A percentile compares a stretch with the other conserved stretches of the same genome.
These are phyloP conservation scores for Cebidichthys violaceus DNA, from an alignment of 2,113 vertebrate genomes.

Conservation along the genomic window DNA sequence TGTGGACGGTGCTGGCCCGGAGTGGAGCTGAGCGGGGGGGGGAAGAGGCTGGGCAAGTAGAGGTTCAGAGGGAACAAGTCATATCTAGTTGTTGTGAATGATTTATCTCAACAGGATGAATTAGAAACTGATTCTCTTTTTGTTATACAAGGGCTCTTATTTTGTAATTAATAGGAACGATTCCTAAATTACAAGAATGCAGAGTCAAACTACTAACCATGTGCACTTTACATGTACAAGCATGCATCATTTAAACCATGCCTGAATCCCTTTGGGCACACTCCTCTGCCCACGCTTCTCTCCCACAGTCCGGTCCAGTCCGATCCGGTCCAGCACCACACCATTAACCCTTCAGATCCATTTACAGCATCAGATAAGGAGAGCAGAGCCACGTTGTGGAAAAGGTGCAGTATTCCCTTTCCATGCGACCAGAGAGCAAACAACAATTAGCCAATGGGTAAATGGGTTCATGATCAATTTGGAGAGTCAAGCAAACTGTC, in stretches of 20 bases:
- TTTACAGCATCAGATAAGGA: constrained; percentile 69
- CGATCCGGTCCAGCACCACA: constrained; percentile 62
- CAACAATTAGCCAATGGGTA: constrained; percentile 44
- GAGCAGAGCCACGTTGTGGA: constrained; percentile 67
- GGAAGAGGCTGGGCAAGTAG: constrained; percentile 34
- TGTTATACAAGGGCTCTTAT: not conserved
- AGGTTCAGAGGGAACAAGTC: constrained; percentile 19
- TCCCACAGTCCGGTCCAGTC: constrained; percentile 63
- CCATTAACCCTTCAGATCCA: constrained; percentile 53
- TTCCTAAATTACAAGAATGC: not conserved
- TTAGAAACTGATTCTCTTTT: not conserved
- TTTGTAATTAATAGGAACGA: not conserved
- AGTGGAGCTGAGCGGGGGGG: constrained; percentile 50
- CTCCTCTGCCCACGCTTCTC: constrained; percentile 39
- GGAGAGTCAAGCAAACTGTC: constrained; percentile 12
- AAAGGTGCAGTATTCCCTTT: constrained; percentile 83
- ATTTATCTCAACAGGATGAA: not conserved
- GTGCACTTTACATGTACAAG: not conserved
- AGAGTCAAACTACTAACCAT: not conserved
- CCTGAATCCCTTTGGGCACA: not conserved
- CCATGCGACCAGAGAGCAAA: constrained; percentile 61
- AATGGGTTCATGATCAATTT: constrained; percentile 43
- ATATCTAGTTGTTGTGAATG: not conserved
- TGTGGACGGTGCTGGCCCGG: constrained; percentile 51
- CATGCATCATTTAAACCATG: constrained; percentile 1